Evolutionary conservation across 92 coral and sea anemone species (phyloP).

Genomic region (Pocillopora meandrina): DNA sequence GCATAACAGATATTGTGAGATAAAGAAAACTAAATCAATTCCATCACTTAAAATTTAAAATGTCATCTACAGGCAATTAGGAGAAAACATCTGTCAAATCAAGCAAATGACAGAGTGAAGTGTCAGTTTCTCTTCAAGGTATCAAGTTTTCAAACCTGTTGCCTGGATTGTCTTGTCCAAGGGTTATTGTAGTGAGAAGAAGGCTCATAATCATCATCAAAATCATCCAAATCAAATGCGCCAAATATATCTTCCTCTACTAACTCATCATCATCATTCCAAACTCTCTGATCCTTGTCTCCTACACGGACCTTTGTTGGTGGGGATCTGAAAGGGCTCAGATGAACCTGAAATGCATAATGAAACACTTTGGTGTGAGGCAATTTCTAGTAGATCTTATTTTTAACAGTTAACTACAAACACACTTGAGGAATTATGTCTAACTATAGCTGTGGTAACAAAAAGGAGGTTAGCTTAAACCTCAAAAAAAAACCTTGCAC

Average conservation of each 20-base stretch:
- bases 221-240: constrained; percentile 60
- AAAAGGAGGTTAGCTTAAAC: not conserved
- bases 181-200: constrained; percentile 44
- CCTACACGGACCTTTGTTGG: constrained; percentile 82
- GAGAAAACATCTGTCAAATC: not conserved
- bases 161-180: constrained; percentile 39
- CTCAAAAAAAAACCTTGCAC: constrained; percentile 1
- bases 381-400: too few species aligned
- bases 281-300: constrained; percentile 85
- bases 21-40: not conserved
- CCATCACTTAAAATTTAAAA: constrained; percentile 24
- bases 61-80: not conserved
- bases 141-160: not conserved
- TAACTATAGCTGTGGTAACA: not conserved
- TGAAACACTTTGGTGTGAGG: not conserved
- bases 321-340: constrained; percentile 87
- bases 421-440: constrained; percentile 12
- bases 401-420: not conserved
- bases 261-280: constrained; percentile 84
- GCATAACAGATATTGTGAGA: not conserved
- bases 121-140: not conserved
- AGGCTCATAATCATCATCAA: constrained; percentile 84
- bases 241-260: constrained; percentile 61
- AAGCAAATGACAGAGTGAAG: not conserved
- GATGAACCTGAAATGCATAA: constrained; percentile 58